Evolutionary conservation across 2,888 invertebrate genomes (phyloP).

Genomic region (Drosophila eohydei): DNA sequence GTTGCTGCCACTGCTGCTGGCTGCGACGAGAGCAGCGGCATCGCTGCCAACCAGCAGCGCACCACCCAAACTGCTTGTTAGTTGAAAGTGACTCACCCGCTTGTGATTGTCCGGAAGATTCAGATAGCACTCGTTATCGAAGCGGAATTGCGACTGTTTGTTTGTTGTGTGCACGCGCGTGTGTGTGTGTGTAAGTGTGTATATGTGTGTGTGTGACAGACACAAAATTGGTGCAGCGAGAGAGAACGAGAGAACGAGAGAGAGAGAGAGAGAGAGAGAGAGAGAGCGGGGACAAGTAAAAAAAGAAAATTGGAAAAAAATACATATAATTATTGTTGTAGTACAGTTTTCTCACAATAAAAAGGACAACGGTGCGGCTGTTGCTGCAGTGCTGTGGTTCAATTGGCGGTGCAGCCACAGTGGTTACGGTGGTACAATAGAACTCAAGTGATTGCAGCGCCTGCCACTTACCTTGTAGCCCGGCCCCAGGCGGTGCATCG

Average conservation of each 20-base stretch:
- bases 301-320: slow-evolving; percentile 24
- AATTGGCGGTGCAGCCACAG: slow-evolving; percentile 45
- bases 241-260: slow-evolving; percentile 22
- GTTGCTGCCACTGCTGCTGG: slow-evolving; percentile 27
- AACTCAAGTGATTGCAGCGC: background rate
- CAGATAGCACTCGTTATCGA: slow-evolving; percentile 99
- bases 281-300: slow-evolving; percentile 38
- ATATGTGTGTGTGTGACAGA: slow-evolving; percentile 25
- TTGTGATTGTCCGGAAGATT: slow-evolving; percentile 99
- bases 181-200: slow-evolving; percentile 4
- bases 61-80: slow-evolving; percentile 61
- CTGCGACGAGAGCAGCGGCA: slow-evolving; percentile 45
- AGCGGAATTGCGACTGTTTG: slow-evolving; percentile 96
- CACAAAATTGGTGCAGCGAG: slow-evolving; percentile 47
- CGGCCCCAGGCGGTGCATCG: slow-evolving; percentile 98
- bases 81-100: slow-evolving; percentile 92
- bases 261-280: slow-evolving; percentile 21
- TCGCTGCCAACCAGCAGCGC: slow-evolving; percentile 37
- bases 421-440: slow-evolving; percentile 25
- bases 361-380: slow-evolving; percentile 30
- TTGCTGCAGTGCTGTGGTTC: slow-evolving; percentile 37
- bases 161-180: slow-evolving; percentile 85
- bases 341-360: slow-evolving; percentile 34
- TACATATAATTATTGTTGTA: slow-evolving; percentile 39
- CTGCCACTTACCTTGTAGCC: slow-evolving; percentile 94